Conservation (phyloP, 2,797 vertebrate genomes). For the Hyperoplus immaculatus region DNA sequence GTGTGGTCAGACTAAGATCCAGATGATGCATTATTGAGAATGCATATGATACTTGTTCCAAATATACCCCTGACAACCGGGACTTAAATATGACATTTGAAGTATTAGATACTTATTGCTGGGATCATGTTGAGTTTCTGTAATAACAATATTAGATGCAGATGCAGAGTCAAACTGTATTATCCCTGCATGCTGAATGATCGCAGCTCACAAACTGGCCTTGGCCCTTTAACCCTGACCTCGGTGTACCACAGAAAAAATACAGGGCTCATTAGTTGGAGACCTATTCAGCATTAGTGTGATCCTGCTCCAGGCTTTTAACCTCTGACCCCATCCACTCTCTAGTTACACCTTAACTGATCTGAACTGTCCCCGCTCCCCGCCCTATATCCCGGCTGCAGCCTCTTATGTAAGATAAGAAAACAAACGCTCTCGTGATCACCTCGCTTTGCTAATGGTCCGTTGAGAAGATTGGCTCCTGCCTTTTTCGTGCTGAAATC, state of each 20-base stretch:
- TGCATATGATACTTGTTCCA: background rate
- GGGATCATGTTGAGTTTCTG: background rate
- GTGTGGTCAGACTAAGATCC: background rate
- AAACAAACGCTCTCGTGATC: slow-evolving; percentile 49
- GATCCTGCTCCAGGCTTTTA: slow-evolving; percentile 42
- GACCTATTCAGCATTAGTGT: slow-evolving; percentile 14
- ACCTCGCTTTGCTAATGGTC: slow-evolving; percentile 61
- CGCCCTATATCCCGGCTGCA: background rate
- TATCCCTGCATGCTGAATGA: slow-evolving; percentile 1
- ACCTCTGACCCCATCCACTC: slow-evolving; percentile 51
- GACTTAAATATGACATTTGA: background rate
- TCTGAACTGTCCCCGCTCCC: slow-evolving; percentile 37
- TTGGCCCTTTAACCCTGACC: slow-evolving; percentile 32
- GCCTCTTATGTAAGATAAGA: slow-evolving; percentile 60
- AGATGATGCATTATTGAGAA: background rate
- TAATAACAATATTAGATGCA: background rate
- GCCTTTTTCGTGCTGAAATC: slow-evolving; percentile 51
- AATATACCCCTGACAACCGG: background rate
- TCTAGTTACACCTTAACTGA: slow-evolving; percentile 47
- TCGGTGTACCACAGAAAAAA: background rate
- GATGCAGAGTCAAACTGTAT: background rate
- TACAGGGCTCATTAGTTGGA: slow-evolving; percentile 13
- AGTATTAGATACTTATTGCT: background rate
- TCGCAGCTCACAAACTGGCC: slow-evolving; percentile 14
- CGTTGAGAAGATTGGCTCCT: slow-evolving; percentile 53